phyloP scores from a whole-genome alignment of 2,888 invertebrate genomes.

The Hoplodrina blanda region DNA sequence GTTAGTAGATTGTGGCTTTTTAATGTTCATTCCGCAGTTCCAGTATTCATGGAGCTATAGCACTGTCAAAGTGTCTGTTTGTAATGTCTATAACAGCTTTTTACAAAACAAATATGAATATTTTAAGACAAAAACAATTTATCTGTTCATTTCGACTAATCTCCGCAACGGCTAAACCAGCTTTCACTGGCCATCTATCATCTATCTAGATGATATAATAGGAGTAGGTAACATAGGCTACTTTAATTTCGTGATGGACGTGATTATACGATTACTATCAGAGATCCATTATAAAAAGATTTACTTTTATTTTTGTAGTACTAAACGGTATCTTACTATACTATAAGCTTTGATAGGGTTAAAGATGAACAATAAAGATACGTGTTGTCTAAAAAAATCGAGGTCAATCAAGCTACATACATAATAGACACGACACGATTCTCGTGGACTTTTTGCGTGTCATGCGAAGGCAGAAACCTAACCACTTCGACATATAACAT shows the following conservation, averaged over 20 bases:
- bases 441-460: neutral
- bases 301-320: slow-evolving; percentile 18
- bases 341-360: slow-evolving; percentile 7
- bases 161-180: too few relatives aligned
- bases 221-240: too few relatives aligned
- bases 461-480: too few relatives aligned
- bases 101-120: too few relatives aligned
- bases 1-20: neutral
- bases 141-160: too few relatives aligned
- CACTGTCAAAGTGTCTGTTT: too few relatives aligned
- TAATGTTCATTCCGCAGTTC: neutral
- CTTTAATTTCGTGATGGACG: slow-evolving; percentile 34
- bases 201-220: too few relatives aligned
- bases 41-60: neutral
- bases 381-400: neutral
- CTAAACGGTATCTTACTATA: slow-evolving; percentile 22
- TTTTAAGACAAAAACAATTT: too few relatives aligned
- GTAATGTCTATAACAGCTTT: too few relatives aligned
- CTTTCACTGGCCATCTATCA: too few relatives aligned
- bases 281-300: slow-evolving; percentile 24
- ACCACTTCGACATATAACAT: too few relatives aligned
- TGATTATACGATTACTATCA: slow-evolving; percentile 32
- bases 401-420: slow-evolving; percentile 5
- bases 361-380: slow-evolving; percentile 3
- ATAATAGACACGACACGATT: neutral